Percentiles rank a stretch among this genome's conserved stretches.
Conservation (phyloP, 1,140 invertebrate species). For the Harlomillsia oculata region DNA sequence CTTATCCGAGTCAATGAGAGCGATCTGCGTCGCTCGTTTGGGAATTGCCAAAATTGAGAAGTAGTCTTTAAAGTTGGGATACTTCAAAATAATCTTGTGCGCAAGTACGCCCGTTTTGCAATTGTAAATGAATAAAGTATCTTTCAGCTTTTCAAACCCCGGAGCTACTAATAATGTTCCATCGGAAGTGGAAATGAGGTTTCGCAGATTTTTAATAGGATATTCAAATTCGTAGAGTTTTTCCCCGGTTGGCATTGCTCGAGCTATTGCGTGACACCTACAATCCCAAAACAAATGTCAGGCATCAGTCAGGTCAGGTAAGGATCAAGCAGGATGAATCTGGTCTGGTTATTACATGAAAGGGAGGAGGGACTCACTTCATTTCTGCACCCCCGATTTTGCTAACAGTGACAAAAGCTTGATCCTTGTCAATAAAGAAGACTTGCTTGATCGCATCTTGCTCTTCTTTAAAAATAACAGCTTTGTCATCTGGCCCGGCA, state of each 20-base stretch:
- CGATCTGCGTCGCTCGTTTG: conserved; percentile 49
- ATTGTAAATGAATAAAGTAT: conserved; percentile 73
- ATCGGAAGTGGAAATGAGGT: conserved; percentile 70
- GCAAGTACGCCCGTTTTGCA: conserved; percentile 69
- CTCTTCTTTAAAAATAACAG: conserved; percentile 69
- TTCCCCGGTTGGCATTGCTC: conserved; percentile 52
- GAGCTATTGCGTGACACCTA: conserved; percentile 38
- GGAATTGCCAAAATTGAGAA: conserved; percentile 24
- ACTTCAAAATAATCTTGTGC: conserved; percentile 61
- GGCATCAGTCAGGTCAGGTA: not conserved
- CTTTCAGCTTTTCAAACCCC: conserved; percentile 71
- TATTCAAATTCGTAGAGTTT: conserved; percentile 71
- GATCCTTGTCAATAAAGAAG: conserved; percentile 68
- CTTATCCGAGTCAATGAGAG: conserved; percentile 80
- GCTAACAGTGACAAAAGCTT: conserved; percentile 76
- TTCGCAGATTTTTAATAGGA: conserved; percentile 57
- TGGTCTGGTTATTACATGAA: not conserved
- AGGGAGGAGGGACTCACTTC: conserved; percentile 2
- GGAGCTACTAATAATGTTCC: conserved; percentile 64
- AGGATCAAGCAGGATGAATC: not conserved
- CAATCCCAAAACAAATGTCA: not conserved
- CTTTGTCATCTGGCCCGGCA: conserved; percentile 61
- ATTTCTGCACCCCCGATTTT: conserved; percentile 35
- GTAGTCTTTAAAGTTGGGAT: conserved; percentile 46
- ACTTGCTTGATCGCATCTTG: conserved; percentile 79